Base-by-base conservation (phyloP, 2,113 vertebrate species). In the Progne subis region DNA sequence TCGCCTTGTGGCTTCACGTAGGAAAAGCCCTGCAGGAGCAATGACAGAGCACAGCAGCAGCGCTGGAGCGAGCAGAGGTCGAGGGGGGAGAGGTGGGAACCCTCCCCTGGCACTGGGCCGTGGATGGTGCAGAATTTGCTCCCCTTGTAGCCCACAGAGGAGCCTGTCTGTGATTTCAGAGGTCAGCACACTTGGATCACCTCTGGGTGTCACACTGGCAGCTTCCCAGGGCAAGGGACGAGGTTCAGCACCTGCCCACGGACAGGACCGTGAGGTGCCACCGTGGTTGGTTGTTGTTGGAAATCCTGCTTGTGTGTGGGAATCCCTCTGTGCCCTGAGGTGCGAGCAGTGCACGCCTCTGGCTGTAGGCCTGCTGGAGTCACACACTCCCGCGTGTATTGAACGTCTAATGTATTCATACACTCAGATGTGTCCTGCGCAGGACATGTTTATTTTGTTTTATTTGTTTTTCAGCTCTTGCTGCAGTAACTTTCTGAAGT, bases 111-210 rank as follows among this genome's bases (percentile, higher is more conserved):
- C 1, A 0, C 53, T 57, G 31, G 18, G 12, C 55, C 0, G 2
- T 1, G 50, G 41, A 3, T 1, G 10, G 37, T 87, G 69, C 20
- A 50, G n/a, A 34, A 50, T 18, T 39, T 63, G 5, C 32, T 57
- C 19, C 46, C 64, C 31, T 19, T 32, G 46, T 14, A 31, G 15
- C 56, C 60, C 65, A 8, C 55, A 34, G 47, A 55, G 14, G 28
- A 59, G 23, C 67, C 52, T 26, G 11, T 4, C 20, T 0, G 0
- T 52, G 70, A 12, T 64, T 68, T 64, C 71, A 57, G 71, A 44
- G 67, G 2, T 6, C 24, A 10, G 18, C 0, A 2, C 12, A 1
- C 17, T 4, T 14, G 31, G 31, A 13, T 88, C n/a, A 47, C 37
- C 12, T 76, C 64, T 57, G 57, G 29, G 8, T 39, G n/a, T 69